Conservation (phyloP, 2,113 vertebrate genomes). For the Cyprinodon variegatus region DNA sequence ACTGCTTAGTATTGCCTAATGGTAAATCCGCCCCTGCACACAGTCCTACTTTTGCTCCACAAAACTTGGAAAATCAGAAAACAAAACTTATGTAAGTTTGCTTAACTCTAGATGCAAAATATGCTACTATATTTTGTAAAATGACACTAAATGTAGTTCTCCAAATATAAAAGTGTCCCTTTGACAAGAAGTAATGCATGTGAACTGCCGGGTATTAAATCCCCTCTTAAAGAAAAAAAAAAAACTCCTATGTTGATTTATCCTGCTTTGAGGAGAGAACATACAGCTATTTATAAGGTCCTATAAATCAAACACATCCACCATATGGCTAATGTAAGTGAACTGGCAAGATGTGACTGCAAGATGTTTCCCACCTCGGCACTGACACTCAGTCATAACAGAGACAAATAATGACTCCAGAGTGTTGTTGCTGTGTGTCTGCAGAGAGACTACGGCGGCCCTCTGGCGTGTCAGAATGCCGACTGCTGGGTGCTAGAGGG, state of each 20-base stretch:
- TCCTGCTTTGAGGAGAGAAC: constrained; percentile 34
- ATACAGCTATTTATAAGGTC: constrained; percentile 56
- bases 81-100: too few relatives aligned
- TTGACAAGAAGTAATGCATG: neutral
- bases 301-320: constrained; percentile 59
- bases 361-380: constrained; percentile 67
- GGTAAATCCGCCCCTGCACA: too few relatives aligned
- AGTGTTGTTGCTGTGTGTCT: constrained; percentile 64
- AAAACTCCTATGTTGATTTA: constrained; percentile 36
- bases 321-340: constrained; percentile 61
- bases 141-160: neutral
- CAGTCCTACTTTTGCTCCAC: neutral
- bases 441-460: constrained; percentile 94
- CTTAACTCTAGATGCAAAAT: neutral
- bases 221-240: constrained; percentile 5
- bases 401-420: constrained; percentile 69
- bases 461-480: constrained; percentile 89
- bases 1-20: too few relatives aligned
- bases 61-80: neutral
- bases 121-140: neutral
- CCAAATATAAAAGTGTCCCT: constrained; percentile 10
- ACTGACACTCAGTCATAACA: constrained; percentile 76
- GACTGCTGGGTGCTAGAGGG: constrained; percentile 98
- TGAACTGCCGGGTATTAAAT: constrained; percentile 1
- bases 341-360: constrained; percentile 62